Conservation (phyloP, 2,888 invertebrate species). For the Amphipyra berbera region DNA sequence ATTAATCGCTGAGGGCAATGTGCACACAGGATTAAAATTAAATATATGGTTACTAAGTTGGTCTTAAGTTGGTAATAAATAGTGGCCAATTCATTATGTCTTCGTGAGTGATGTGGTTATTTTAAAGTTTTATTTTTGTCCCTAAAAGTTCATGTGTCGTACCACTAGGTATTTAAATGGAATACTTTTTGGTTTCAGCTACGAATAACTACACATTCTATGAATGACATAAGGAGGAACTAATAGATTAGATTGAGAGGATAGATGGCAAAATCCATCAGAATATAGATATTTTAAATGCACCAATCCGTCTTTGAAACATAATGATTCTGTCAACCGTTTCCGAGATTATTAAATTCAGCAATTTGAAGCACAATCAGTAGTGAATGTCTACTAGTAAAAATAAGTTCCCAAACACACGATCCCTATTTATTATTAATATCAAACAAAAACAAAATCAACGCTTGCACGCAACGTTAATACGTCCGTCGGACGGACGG, state of each 20-base stretch:
- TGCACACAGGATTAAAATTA: slow-evolving; percentile 52
- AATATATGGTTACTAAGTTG: slow-evolving; percentile 26
- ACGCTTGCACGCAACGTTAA: slow-evolving; percentile 59
- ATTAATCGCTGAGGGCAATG: slow-evolving; percentile 58
- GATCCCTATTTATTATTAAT: slow-evolving; percentile 49
- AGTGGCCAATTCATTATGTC: slow-evolving; percentile 39
- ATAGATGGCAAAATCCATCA: too few relatives aligned
- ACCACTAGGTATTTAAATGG: background rate
- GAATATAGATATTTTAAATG: too few relatives aligned
- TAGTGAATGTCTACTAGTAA: background rate
- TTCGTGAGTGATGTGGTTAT: slow-evolving; percentile 14
- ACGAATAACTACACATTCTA: too few relatives aligned
- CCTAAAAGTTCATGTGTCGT: background rate
- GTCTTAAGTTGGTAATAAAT: slow-evolving; percentile 34
- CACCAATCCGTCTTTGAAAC: too few relatives aligned
- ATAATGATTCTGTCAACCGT: too few relatives aligned
- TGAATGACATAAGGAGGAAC: too few relatives aligned
- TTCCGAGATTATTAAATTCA: too few relatives aligned
- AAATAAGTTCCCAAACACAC: slow-evolving; percentile 34
- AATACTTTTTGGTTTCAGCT: background rate
- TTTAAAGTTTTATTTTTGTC: background rate
- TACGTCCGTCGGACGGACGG: slow-evolving; percentile 62
- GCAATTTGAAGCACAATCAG: too few relatives aligned
- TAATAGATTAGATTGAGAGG: too few relatives aligned
- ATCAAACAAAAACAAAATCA: slow-evolving; percentile 59